Conservation (phyloP, 1,140 invertebrate species). For the Sarcophaga peregrina region DNA sequence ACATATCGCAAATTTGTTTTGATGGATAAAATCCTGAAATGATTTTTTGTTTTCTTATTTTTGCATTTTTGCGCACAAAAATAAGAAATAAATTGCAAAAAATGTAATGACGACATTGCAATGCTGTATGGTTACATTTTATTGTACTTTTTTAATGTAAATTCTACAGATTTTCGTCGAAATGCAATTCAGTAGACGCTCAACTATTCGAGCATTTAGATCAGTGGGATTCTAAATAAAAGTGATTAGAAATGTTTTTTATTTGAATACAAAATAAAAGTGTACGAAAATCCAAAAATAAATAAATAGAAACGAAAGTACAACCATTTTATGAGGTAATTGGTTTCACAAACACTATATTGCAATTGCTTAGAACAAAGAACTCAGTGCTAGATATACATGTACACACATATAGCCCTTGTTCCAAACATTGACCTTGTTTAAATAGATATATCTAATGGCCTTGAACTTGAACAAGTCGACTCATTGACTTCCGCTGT, state of each 20-base stretch:
- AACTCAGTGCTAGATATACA: background rate
- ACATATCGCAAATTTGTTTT: background rate
- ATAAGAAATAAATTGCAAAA: background rate
- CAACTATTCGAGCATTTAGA: slow-evolving; percentile 36
- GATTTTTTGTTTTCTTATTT: too few relatives aligned
- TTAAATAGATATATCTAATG: background rate
- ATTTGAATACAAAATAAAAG: background rate
- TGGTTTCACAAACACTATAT: background rate
- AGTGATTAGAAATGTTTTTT: background rate
- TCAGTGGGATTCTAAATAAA: background rate
- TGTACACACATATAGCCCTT: background rate
- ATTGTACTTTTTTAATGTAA: background rate
- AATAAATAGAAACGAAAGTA: background rate
- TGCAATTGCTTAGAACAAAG: background rate
- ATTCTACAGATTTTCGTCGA: slow-evolving; percentile 4
- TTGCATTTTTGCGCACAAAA: too few relatives aligned
- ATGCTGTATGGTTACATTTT: background rate
- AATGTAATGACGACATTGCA: slow-evolving; percentile 20
- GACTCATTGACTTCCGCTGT: background rate
- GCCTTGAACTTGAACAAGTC: slow-evolving; percentile 29
- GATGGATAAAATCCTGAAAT: too few relatives aligned
- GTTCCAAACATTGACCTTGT: slow-evolving; percentile 26
- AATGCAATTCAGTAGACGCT: slow-evolving; percentile 30
- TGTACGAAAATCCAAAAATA: background rate
- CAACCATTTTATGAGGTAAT: slow-evolving; percentile 10